Conservation (phyloP, 37 sponge, comb jelly and placozoan species). For the Dysidea cf. avara region DNA sequence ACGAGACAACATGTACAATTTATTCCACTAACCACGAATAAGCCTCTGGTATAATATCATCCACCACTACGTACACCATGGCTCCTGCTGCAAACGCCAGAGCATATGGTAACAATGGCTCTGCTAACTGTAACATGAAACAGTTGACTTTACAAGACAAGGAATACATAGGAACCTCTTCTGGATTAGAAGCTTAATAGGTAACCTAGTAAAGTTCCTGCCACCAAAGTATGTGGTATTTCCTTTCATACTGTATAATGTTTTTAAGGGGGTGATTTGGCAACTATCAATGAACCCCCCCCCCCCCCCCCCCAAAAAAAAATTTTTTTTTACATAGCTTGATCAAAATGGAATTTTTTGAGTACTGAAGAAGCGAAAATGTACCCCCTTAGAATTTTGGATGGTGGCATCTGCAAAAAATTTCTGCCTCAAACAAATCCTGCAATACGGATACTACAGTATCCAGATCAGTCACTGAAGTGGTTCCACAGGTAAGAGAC, state of each 20-base stretch:
- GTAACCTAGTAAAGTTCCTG: neutral
- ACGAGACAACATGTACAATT: neutral
- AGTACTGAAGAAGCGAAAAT: too few relatives aligned
- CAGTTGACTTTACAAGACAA: neutral
- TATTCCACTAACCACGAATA: conserved; percentile 47
- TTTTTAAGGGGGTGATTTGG: too few relatives aligned
- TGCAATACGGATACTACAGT: neutral
- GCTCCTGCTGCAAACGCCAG: conserved; percentile 99
- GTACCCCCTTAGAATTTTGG: neutral
- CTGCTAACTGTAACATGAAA: conserved; percentile 62
- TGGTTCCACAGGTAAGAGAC: too few relatives aligned
- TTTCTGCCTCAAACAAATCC: neutral
- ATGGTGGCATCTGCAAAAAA: neutral
- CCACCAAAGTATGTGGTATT: neutral
- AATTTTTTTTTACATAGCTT: too few relatives aligned
- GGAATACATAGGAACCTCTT: neutral
- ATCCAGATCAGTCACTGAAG: too few relatives aligned
- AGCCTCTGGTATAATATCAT: conserved; percentile 94
- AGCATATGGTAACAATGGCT: conserved; percentile 87
- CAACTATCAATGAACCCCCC: too few relatives aligned
- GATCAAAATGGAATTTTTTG: too few relatives aligned
- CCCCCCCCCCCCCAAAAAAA: too few relatives aligned
- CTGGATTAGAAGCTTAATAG: too few relatives aligned
- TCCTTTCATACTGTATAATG: neutral
- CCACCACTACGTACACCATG: conserved; percentile 93